phyloP scores from a whole-genome alignment of 2,888 invertebrate species.

The Tenthredo mesomela region DNA sequence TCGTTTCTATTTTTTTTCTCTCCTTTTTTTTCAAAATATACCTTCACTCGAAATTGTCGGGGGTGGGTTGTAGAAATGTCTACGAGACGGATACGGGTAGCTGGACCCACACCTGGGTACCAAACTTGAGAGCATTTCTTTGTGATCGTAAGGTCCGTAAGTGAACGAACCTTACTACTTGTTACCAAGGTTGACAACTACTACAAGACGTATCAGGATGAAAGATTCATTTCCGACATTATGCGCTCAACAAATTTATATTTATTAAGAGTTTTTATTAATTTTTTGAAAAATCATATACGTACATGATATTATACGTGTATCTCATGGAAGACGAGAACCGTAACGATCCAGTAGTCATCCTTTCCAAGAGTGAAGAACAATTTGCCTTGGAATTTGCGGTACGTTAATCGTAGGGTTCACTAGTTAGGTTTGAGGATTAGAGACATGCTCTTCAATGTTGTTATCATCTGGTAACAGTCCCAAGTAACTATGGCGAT shows the following conservation, averaged over 20 bases:
- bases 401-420: not conserved
- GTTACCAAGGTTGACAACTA: not conserved
- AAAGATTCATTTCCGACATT: not conserved
- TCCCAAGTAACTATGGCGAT: conserved; percentile 18
- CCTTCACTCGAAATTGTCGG: not conserved
- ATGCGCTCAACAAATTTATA: no score
- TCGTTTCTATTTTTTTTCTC: not conserved
- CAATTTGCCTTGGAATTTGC: not conserved
- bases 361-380: not conserved
- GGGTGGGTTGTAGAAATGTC: not conserved
- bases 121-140: conserved; percentile 15
- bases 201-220: not conserved
- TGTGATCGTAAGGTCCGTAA: not conserved
- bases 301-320: no score
- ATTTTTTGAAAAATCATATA: no score
- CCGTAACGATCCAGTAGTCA: not conserved
- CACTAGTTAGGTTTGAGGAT: conserved; percentile 8
- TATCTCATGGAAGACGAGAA: not conserved
- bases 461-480: conserved; percentile 49
- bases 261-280: no score
- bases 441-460: conserved; percentile 11
- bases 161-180: not conserved
- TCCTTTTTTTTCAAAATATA: not conserved
- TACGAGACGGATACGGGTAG: conserved; percentile 14
- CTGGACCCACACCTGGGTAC: not conserved